Base-by-base conservation (phyloP, 2,113 vertebrate species). In the Phyllostomus discolor region DNA sequence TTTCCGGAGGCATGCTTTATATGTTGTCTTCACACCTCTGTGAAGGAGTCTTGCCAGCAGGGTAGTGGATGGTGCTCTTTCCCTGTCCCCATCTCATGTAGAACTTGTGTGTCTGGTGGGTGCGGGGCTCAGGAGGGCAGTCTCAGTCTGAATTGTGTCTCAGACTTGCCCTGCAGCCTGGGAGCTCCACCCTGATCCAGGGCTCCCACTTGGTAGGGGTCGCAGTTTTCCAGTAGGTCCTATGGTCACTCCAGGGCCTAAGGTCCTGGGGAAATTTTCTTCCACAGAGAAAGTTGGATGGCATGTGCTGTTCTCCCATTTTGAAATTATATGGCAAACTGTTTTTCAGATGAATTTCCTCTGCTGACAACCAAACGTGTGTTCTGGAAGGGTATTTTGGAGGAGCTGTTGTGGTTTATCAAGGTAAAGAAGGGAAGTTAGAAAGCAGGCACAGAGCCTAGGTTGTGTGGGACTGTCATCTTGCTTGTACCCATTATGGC, bases 371-470 rank as follows among this genome's bases (percentile, higher is more conserved):
- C 99, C 7, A 99, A 99, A 97, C 99, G 97, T 57, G 99, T 99
- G 0, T 99, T 99, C 98, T 99, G 99, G 99, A 99, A 99, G 97
- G 99, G 99, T 52, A 99, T 99, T 79, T 97, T 99, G 90, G 99
- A 99, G 97, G 99, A 99, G 97, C 93, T 99, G 96, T 98, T 99
- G 87, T 99, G 99, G 99, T 99, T 99, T 98, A 99, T 99, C 91
- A 99, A 99, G 99, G 99, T 99, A 98, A 88, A 0, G 14, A 86
- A 5, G 52, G 26, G 43, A 2, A 41, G 41, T 9, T 70, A 26
- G 76, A 52, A 6, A 31, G 5, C 24, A 33, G 70, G 59, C 92
- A 16, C 14, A 4, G 59, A 38, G 33, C 67, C 66, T 41, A 15
- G 14, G 54, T 10, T 33, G 24, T n/a, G 41, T 50, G 73, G 43